Evolutionary conservation across 2,888 invertebrate species (phyloP).

Genomic region (Phragmatobia fuliginosa): DNA sequence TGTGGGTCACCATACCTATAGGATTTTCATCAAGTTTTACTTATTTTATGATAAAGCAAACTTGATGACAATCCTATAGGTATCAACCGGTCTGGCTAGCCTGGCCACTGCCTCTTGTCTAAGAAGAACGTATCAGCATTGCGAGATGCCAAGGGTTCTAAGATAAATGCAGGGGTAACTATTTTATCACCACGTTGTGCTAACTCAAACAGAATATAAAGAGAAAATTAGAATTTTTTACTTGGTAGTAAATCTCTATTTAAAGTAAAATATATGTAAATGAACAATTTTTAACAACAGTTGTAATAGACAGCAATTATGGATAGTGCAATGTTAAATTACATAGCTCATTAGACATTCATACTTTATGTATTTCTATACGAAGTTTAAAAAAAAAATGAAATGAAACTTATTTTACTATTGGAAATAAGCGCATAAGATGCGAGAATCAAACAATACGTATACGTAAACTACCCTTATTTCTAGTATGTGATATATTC

Average conservation of each 20-base stretch:
- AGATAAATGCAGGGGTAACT: not conserved
- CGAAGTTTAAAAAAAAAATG: too few species aligned
- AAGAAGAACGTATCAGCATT: not conserved
- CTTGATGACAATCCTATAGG: too few species aligned
- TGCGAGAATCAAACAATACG: not conserved
- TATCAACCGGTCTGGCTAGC: too few species aligned
- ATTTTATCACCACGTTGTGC: too few species aligned
- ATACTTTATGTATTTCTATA: not conserved
- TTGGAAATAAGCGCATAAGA: not conserved
- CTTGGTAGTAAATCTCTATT: not conserved
- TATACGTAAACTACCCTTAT: too few species aligned
- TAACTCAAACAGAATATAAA: not conserved
- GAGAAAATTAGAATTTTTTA: not conserved
- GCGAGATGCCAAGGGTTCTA: not conserved
- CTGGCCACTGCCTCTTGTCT: too few species aligned
- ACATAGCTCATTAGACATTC: not conserved
- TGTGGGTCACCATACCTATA: too few species aligned
- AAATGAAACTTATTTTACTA: too few species aligned
- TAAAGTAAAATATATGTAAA: not conserved
- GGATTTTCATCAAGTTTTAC: too few species aligned
- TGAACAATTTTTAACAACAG: not conserved
- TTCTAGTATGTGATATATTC: too few species aligned
- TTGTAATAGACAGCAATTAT: not conserved
- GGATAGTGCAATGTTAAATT: not conserved
- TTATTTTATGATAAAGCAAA: too few species aligned